These are phyloP conservation scores for Apocrypta bakeri DNA, from an alignment of 1,140 invertebrate genomes.

Conservation along the genomic window DNA sequence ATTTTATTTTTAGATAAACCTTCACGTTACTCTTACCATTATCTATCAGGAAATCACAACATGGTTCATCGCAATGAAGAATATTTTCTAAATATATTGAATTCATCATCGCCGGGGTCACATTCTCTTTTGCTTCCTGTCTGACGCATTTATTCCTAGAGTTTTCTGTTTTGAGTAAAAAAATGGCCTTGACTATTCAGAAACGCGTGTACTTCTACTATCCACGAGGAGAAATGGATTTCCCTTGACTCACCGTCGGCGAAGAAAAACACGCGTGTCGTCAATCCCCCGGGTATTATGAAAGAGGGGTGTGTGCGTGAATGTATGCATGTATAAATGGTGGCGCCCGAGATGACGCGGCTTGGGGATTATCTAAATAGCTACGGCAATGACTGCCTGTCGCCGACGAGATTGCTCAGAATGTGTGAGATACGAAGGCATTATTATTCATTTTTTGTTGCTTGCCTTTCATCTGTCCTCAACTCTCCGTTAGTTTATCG, in stretches of 20 bases:
- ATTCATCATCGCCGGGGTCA: not conserved
- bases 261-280: slow-evolving; percentile 21
- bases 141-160: not conserved
- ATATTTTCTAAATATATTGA: too few species aligned
- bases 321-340: slow-evolving; percentile 3
- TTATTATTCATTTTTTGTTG: not conserved
- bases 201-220: not conserved
- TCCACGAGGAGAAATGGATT: slow-evolving; percentile 36
- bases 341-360: not conserved
- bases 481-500: not conserved
- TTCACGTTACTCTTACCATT: too few species aligned
- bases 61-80: too few species aligned
- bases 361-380: slow-evolving; percentile 49
- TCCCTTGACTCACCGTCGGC: slow-evolving; percentile 7
- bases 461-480: not conserved
- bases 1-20: too few species aligned
- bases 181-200: slow-evolving; percentile 17
- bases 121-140: not conserved
- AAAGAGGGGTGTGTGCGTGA: slow-evolving; percentile 9
- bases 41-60: too few species aligned
- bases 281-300: slow-evolving; percentile 4
- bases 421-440: not conserved
- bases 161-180: not conserved
- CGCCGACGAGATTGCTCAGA: slow-evolving; percentile 30
- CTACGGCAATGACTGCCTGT: slow-evolving; percentile 23